Evolutionary conservation across 53 echinoderm and acorn worm genomes (phyloP).

Genomic region (Crossaster papposus): DNA sequence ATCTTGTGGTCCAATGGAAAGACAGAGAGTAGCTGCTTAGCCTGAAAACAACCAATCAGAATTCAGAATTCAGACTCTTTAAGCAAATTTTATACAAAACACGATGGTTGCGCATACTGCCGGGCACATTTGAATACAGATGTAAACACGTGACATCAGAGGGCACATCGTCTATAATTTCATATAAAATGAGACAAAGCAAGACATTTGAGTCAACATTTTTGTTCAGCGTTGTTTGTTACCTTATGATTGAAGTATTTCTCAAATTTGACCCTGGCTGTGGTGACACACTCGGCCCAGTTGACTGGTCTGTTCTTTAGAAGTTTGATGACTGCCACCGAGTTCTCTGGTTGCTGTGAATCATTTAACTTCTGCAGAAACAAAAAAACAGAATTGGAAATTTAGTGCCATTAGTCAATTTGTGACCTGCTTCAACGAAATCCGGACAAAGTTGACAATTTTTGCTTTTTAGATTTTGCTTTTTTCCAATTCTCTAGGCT

Average conservation of each 20-base stretch:
- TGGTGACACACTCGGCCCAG: conserved; percentile 79
- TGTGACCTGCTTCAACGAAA: too few species aligned
- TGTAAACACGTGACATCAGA: too few species aligned
- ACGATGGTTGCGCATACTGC: too few species aligned
- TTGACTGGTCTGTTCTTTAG: conserved; percentile 73
- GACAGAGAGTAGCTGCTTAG: conserved; percentile 79
- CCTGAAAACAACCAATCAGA: conserved; percentile 60
- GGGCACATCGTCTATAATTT: too few species aligned
- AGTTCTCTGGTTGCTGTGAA: conserved; percentile 72
- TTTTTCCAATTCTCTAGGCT: too few species aligned
- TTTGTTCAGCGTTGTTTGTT: background rate
- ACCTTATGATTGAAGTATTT: conserved; percentile 97
- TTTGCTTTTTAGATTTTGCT: too few species aligned
- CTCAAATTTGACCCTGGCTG: conserved; percentile 92
- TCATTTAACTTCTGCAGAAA: conserved; percentile 64
- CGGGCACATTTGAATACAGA: too few species aligned
- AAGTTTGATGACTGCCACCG: conserved; percentile 72
- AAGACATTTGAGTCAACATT: background rate
- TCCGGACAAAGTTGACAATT: too few species aligned
- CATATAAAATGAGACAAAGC: background rate
- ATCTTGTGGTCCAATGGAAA: conserved; percentile 86
- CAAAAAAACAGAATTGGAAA: background rate
- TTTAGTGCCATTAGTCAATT: background rate
- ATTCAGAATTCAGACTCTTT: background rate
- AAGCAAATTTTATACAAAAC: background rate